A percentile compares a stretch with the other conserved stretches of the same genome.
These are phyloP conservation scores for Polia nebulosa DNA, from an alignment of 2,888 invertebrate genomes.

Conservation along the genomic window DNA sequence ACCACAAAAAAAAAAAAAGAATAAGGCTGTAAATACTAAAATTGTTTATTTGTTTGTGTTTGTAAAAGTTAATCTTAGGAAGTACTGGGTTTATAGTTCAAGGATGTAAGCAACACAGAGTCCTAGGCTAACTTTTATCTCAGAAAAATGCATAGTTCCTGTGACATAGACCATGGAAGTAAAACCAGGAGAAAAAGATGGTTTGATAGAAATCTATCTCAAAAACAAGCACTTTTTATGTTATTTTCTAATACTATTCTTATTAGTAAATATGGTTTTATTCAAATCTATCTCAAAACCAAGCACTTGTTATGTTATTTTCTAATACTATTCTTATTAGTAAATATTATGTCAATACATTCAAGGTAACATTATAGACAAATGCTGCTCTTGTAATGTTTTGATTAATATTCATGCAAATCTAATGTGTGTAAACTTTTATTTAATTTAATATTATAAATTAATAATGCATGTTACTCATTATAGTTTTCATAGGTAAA, in stretches of 20 bases:
- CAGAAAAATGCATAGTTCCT: too few species aligned
- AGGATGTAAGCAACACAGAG: too few species aligned
- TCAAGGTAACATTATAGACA: too few species aligned
- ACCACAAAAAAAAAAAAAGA: too few species aligned
- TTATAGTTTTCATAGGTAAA: not conserved
- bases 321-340: not conserved
- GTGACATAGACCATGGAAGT: too few species aligned
- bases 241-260: not conserved
- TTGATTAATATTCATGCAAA: constrained; percentile 8
- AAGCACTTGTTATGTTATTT: not conserved
- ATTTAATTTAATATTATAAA: not conserved
- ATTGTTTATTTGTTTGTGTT: not conserved
- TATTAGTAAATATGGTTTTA: not conserved
- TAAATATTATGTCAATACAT: not conserved
- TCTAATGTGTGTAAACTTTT: not conserved
- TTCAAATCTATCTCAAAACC: too few species aligned
- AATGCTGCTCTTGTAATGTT: not conserved
- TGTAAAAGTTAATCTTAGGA: not conserved
- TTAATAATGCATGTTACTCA: not conserved
- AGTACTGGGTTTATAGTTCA: too few species aligned
- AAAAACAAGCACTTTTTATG: too few species aligned
- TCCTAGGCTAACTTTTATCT: too few species aligned
- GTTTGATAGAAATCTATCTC: too few species aligned
- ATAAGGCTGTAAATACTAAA: too few species aligned
- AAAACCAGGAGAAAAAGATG: too few species aligned